Base-by-base conservation (phyloP, 2,888 invertebrate genomes). In the Hecatera dysodea region DNA sequence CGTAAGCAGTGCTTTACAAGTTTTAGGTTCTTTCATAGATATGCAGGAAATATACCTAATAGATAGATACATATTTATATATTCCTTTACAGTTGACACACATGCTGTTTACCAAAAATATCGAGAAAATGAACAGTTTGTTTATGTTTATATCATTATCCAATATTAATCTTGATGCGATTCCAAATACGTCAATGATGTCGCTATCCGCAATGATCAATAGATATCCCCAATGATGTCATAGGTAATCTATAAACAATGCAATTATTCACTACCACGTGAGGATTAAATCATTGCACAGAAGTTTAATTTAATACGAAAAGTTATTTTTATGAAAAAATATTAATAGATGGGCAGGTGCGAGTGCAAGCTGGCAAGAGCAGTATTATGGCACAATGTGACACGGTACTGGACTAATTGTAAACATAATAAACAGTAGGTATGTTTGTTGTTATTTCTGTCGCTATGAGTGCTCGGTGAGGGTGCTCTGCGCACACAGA, bases 301-400 rank as follows among this genome's bases (percentile, higher is more conserved):
- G 67, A 67, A 82, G 73, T 75, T 80, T 81, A 82, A 86, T 88
- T 84, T 75, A n/a, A n/a, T 79, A 72, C 67, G 77, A 75, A 67
- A 85, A 87, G 90, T 90, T 94, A 94, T 94, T 94, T 93, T 93
- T 90, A 91, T 88, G 81, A 87, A 89, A 91, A 93, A 92, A 93
- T 96, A 96, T 96, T 95, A 95, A 95, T 96, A 96, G 95, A 93
- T 80, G 78, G 89, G 86, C 96, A 96, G 95, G 95, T 96, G 95
- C 88, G 82, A 84, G 90, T 87, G 87, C 89, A 90, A 89, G 90
- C 94, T 95, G 95, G 95, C 95, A 95, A 88, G 89, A 83, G 76
- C 81, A 80, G 80, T 84, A 86, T 84, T 85, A 85, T 89, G 86
- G 85, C 86, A 88, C 88, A 91, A 90, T 92, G 91, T 92, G 91